A percentile compares a stretch with the other conserved stretches of the same genome.
Conservation (phyloP, 2,888 invertebrate species). For the Megastigmus dorsalis region DNA sequence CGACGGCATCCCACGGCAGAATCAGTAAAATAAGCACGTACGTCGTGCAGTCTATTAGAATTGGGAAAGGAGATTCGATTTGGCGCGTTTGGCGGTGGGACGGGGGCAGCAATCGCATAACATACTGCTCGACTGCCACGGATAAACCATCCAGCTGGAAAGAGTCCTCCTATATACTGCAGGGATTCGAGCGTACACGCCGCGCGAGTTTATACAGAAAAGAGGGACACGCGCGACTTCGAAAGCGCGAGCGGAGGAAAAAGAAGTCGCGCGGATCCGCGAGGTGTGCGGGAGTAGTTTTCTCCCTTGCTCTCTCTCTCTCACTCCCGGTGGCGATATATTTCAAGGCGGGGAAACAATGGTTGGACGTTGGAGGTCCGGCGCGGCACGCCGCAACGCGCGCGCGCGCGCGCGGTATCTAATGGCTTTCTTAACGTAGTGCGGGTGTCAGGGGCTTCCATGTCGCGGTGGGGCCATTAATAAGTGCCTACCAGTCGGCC, state of each 20-base stretch:
- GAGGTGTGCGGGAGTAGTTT: no score
- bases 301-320: neutral
- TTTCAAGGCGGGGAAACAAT: conserved; percentile 41
- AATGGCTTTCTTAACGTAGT: conserved; percentile 61
- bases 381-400: no score
- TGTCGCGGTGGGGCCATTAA: conserved; percentile 49
- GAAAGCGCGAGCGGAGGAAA: no score
- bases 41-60: conserved; percentile 47
- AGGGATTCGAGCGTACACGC: no score
- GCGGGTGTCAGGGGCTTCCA: conserved; percentile 45
- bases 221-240: neutral
- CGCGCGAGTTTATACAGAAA: neutral
- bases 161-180: no score
- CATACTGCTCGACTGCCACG: conserved; percentile 11
- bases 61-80: conserved; percentile 48
- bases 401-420: conserved; percentile 60
- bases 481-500: conserved; percentile 36
- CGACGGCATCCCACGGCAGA: neutral
- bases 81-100: no score
- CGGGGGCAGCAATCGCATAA: neutral
- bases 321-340: conserved; percentile 7
- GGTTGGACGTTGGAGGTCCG: conserved; percentile 57
- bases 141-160: neutral
- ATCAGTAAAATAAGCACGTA: conserved; percentile 50
- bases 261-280: no score